Evolutionary conservation across 2,888 invertebrate species (phyloP).

Genomic region (Ptilodon capucinus): DNA sequence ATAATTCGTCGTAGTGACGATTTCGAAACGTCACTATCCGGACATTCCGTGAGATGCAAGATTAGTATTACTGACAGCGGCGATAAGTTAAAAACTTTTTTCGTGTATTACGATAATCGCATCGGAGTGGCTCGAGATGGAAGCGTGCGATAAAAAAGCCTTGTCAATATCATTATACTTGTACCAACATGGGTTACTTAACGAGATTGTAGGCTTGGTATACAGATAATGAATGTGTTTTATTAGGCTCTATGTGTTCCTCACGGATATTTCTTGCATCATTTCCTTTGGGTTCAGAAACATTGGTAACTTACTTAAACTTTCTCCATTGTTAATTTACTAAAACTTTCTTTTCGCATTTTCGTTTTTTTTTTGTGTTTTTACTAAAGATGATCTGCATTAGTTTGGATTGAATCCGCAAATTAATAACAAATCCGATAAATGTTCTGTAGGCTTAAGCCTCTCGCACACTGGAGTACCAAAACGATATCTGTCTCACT

Average conservation of each 20-base stretch:
- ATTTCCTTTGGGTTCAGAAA: slow-evolving; percentile 26
- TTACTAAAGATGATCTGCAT: no score
- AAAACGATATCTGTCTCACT: no score
- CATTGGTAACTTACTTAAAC: background rate
- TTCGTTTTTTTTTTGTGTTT: no score
- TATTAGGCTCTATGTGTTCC: slow-evolving; percentile 54
- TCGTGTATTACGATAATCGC: slow-evolving; percentile 65
- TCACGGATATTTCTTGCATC: slow-evolving; percentile 50
- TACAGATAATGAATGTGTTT: slow-evolving; percentile 67
- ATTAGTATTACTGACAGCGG: slow-evolving; percentile 64
- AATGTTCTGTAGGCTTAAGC: background rate
- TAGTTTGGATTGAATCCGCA: no score
- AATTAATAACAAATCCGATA: background rate
- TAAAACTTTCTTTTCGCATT: background rate
- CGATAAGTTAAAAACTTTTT: slow-evolving; percentile 70
- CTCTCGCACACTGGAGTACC: no score
- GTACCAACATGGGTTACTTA: slow-evolving; percentile 63
- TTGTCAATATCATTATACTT: slow-evolving; percentile 73
- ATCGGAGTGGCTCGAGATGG: slow-evolving; percentile 54
- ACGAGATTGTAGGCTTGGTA: slow-evolving; percentile 68
- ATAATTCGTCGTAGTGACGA: slow-evolving; percentile 68
- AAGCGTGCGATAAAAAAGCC: slow-evolving; percentile 63
- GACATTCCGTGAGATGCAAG: slow-evolving; percentile 66
- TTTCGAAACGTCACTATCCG: slow-evolving; percentile 64
- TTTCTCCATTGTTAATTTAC: background rate